Evolutionary conservation across 2,888 invertebrate genomes (phyloP).

Genomic region (Cerastis rubricosa): DNA sequence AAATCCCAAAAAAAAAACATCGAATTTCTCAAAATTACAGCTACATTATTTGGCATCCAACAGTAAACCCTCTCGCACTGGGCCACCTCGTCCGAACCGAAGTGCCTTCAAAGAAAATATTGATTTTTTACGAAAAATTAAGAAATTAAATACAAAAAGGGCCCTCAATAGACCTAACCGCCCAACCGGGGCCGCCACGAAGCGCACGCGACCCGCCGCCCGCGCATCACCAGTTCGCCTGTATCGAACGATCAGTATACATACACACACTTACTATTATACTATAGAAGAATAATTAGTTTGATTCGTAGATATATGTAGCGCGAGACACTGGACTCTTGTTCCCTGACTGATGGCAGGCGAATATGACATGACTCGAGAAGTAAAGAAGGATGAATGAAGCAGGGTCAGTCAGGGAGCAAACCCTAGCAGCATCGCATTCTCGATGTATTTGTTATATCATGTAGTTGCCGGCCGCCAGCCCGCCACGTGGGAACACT

Average conservation of each 20-base stretch:
- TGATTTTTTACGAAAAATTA: slow-evolving; percentile 94
- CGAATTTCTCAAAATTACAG: slow-evolving; percentile 71
- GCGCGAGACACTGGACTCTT: slow-evolving; percentile 77
- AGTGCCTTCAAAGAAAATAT: slow-evolving; percentile 96
- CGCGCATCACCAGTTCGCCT: slow-evolving; percentile 80
- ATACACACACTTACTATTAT: slow-evolving; percentile 89
- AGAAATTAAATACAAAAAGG: slow-evolving; percentile 93
- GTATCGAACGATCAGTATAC: slow-evolving; percentile 85
- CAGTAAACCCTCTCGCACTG: slow-evolving; percentile 93
- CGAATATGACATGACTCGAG: slow-evolving; percentile 5
- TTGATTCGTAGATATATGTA: slow-evolving; percentile 90
- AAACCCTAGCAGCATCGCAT: slow-evolving; percentile 74
- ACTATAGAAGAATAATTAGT: slow-evolving; percentile 91
- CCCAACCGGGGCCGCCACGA: slow-evolving; percentile 92
- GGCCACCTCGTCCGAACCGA: slow-evolving; percentile 98
- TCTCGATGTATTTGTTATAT: slow-evolving; percentile 90
- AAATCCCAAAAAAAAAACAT: slow-evolving; percentile 70
- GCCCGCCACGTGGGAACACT: slow-evolving; percentile 81
- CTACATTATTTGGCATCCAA: slow-evolving; percentile 75
- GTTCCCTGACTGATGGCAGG: slow-evolving; percentile 63
- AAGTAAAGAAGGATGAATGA: slow-evolving; percentile 10
- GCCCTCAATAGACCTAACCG: slow-evolving; percentile 96
- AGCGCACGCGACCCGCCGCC: slow-evolving; percentile 80
- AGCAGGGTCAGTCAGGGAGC: slow-evolving; percentile 62
- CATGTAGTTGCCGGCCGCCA: slow-evolving; percentile 87